Base-by-base conservation (phyloP, 2,888 invertebrate genomes). In the Scaptomyza polygonia region DNA sequence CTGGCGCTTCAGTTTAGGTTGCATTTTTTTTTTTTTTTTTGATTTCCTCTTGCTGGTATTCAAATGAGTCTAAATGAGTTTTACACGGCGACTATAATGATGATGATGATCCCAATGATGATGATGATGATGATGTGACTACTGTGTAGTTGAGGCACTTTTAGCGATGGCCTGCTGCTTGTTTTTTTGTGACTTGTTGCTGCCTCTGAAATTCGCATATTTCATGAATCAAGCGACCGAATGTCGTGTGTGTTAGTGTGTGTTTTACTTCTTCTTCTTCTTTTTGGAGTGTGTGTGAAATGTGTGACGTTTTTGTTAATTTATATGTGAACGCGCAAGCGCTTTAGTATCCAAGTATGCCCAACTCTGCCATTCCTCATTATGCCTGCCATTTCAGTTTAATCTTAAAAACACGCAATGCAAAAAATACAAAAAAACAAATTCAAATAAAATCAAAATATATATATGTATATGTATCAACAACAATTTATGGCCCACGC, bases 251-350 rank as follows among this genome's bases (percentile, higher is more conserved):
- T 81, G 79, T 80, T 12, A n/a, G 0, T 29, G 7, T 12, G 12
- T 11, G 11, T 11, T 32, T n/a, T 7, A 68, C n/a, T n/a, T n/a
- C n/a, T n/a, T n/a, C n/a, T n/a, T n/a, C n/a, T n/a, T n/a, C n/a
- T n/a, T n/a, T n/a, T n/a, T n/a, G n/a, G n/a, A n/a, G n/a, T n/a
- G n/a, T 77, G 74, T 79, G 47, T 5, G 18, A 47, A 86, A 79
- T 77, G 72, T 75, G 74, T 79, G 88, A 82, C 87, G 62, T 85
- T 83, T 85, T 64, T 79, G n/a, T 86, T 83, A 84, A 84, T 84
- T 84, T 84, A 84, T 86, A 84, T 84, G 84, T 88, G 84, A 88
- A 86, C 78, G 84, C 88, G 88, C 88, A 88, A 74, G 86, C 88
- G 81, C 65, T 77, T 62, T 67, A 44, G n/a, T 18, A 43, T 12